Evolutionary conservation across 2,888 invertebrate genomes (phyloP).

Genomic region (Cryptocheilus praepositus): DNA sequence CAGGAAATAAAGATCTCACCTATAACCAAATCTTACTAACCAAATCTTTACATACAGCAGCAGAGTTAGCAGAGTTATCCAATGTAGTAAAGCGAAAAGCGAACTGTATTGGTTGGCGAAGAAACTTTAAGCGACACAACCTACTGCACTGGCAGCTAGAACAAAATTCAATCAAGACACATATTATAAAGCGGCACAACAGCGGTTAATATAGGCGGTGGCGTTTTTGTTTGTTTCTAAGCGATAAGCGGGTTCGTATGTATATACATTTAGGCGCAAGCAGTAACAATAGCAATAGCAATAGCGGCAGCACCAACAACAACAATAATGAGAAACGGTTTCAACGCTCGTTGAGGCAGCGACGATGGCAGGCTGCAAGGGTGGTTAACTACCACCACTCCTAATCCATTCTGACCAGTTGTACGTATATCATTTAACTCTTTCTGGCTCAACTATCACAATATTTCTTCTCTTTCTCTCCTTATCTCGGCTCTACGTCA

Average conservation of each 20-base stretch:
- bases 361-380: too few species aligned
- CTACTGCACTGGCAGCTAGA: constrained; percentile 71
- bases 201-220: constrained; percentile 39
- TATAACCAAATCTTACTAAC: constrained; percentile 63
- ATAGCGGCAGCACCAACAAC: too few species aligned
- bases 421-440: constrained; percentile 13
- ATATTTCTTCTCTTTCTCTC: neutral
- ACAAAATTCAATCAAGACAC: constrained; percentile 66
- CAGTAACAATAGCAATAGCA: too few species aligned
- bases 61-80: constrained; percentile 70
- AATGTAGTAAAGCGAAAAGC: constrained; percentile 69
- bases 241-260: too few species aligned
- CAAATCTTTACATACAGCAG: constrained; percentile 67
- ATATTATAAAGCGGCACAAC: constrained; percentile 51
- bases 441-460: neutral
- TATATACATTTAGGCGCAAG: too few species aligned
- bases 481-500: constrained; percentile 17
- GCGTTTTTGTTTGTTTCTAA: too few species aligned
- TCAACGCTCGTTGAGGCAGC: too few species aligned
- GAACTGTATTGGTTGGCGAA: constrained; percentile 65
- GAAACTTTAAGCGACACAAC: constrained; percentile 71
- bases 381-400: neutral
- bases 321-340: too few species aligned
- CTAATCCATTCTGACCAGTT: constrained; percentile 24
- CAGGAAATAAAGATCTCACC: constrained; percentile 49